These are phyloP conservation scores for Odobenus rosmarus DNA, from an alignment of 2,113 vertebrate species.

Conservation along the genomic window DNA sequence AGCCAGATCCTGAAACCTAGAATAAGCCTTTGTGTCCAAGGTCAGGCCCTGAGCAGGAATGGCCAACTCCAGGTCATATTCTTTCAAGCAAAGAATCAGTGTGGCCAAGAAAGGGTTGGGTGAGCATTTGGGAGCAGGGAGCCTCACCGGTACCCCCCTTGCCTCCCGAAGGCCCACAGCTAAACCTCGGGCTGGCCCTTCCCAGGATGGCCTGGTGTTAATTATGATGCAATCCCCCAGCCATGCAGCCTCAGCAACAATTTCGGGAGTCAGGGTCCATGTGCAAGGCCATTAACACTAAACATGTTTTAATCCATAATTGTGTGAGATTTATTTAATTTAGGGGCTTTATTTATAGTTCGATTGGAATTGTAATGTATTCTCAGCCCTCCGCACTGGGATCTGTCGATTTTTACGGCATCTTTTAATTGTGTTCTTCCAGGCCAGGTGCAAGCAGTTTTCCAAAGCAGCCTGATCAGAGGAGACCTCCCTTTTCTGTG, in stretches of 20 bases:
- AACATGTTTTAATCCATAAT: slow-evolving; percentile 90
- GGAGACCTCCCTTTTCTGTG: slow-evolving; percentile 52
- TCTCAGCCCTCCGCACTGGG: slow-evolving; percentile 80
- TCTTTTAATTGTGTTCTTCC: slow-evolving; percentile 88
- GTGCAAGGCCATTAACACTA: slow-evolving; percentile 86
- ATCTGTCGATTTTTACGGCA: slow-evolving; percentile 89
- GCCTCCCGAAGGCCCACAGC: background rate
- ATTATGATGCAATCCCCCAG: slow-evolving; percentile 68
- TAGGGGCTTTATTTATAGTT: slow-evolving; percentile 88
- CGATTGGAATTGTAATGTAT: slow-evolving; percentile 87
- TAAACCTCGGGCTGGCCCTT: slow-evolving; percentile 48
- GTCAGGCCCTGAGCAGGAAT: background rate
- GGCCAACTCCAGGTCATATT: background rate
- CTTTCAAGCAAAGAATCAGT: background rate
- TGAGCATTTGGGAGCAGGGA: background rate
- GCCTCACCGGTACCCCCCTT: fast-evolving
- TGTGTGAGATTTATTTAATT: slow-evolving; percentile 90
- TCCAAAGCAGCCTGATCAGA: slow-evolving; percentile 74
- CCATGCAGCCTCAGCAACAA: slow-evolving; percentile 68
- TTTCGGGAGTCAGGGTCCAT: slow-evolving; percentile 78
- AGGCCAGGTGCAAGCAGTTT: slow-evolving; percentile 84
- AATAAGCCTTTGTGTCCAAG: background rate
- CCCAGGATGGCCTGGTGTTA: slow-evolving; percentile 57
- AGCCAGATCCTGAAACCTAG: background rate
- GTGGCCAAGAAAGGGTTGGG: background rate